Evolutionary conservation across 2,888 invertebrate species (phyloP).

Genomic region (Choreutis nemorana): DNA sequence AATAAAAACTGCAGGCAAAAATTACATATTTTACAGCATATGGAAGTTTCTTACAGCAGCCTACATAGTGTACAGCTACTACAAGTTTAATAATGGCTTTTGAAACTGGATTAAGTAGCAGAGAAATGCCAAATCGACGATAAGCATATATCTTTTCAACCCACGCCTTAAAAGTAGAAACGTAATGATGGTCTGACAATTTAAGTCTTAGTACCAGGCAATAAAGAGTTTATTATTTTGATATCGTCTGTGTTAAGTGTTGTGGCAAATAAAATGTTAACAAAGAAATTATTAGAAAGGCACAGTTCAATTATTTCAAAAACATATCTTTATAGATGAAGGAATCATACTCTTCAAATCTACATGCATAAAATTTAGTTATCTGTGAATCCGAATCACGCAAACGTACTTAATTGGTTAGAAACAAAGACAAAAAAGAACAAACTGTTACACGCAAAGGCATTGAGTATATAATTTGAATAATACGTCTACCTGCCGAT

Average conservation of each 20-base stretch:
- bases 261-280: no score
- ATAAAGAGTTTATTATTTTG: background rate
- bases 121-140: conserved; percentile 58
- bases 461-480: conserved; percentile 41
- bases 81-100: conserved; percentile 55
- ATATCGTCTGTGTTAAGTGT: no score
- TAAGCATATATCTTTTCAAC: conserved; percentile 58
- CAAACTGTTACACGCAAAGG: conserved; percentile 48
- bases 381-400: conserved; percentile 47
- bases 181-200: no score
- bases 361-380: conserved; percentile 8
- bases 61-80: conserved; percentile 49
- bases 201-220: no score
- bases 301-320: no score
- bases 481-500: conserved; percentile 47
- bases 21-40: no score
- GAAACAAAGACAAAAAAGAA: conserved; percentile 50
- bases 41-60: conserved; percentile 27
- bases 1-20: no score
- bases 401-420: conserved; percentile 45
- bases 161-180: conserved; percentile 47
- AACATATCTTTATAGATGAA: no score
- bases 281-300: no score
- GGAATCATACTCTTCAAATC: no score
- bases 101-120: conserved; percentile 60